phyloP scores from a whole-genome alignment of 2,888 invertebrate genomes.

The Ptycholaimellus sp. region DNA sequence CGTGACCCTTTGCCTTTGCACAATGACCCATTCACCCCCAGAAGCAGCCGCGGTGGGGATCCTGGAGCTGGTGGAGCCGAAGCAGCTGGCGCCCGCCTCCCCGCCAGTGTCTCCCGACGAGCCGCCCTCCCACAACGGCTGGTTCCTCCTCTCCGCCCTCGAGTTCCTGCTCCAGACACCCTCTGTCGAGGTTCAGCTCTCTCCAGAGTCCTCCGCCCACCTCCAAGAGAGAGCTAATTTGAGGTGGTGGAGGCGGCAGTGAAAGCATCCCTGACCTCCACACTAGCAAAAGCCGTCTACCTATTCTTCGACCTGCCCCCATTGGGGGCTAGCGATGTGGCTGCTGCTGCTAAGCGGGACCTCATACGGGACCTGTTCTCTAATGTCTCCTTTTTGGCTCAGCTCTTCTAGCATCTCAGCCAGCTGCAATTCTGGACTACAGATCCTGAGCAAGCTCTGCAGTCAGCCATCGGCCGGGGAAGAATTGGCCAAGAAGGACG shows the following conservation, averaged over 20 bases:
- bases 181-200: constrained; percentile 25
- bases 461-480: constrained; percentile 54
- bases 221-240: too few relatives aligned
- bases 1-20: too few relatives aligned
- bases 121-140: constrained; percentile 12
- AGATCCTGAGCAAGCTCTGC: constrained; percentile 68
- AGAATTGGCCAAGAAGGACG: constrained; percentile 84
- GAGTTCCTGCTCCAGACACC: constrained; percentile 11
- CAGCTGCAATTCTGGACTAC: constrained; percentile 10
- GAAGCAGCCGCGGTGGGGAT: constrained; percentile 89
- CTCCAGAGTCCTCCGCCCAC: too few relatives aligned
- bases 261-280: constrained; percentile 80
- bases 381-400: background rate
- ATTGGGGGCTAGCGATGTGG: constrained; percentile 4
- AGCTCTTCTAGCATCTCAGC: constrained; percentile 1
- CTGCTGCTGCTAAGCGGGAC: constrained; percentile 1
- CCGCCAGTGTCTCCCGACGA: constrained; percentile 37
- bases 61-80: constrained; percentile 75
- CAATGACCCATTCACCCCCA: constrained; percentile 35
- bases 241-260: constrained; percentile 26
- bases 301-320: constrained; percentile 80
- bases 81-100: constrained; percentile 23
- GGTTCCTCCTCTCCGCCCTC: constrained; percentile 15
- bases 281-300: constrained; percentile 88
- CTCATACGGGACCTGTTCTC: constrained; percentile 6